These are phyloP conservation scores for Halictus ligatus DNA, from an alignment of 2,888 invertebrate species.

Conservation along the genomic window DNA sequence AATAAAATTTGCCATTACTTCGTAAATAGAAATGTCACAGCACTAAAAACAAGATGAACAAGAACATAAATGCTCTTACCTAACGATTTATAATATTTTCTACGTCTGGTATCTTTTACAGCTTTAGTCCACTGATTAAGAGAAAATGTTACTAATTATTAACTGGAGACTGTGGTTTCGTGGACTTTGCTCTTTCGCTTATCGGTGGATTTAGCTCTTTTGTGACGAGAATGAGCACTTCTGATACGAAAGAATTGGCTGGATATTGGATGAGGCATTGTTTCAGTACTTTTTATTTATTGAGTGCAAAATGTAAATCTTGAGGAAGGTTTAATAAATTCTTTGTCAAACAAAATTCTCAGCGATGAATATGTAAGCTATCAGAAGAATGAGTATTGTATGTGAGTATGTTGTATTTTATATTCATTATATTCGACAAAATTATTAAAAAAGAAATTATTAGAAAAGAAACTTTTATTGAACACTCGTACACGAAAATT, in stretches of 20 bases:
- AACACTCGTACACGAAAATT: not conserved
- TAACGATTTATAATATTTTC: not conserved
- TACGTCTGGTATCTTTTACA: not conserved
- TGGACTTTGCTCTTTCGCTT: not conserved
- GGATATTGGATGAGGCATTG: too few relatives aligned
- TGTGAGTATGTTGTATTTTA: too few relatives aligned
- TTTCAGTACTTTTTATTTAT: not conserved
- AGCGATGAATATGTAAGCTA: too few relatives aligned
- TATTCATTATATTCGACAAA: not conserved
- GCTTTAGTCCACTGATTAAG: not conserved
- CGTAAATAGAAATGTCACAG: not conserved
- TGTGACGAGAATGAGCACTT: not conserved
- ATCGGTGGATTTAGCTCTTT: not conserved
- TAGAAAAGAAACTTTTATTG: not conserved
- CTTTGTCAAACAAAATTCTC: too few relatives aligned
- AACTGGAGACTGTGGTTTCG: not conserved
- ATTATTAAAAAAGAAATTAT: not conserved
- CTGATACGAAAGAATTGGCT: too few relatives aligned
- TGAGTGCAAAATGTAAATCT: not conserved
- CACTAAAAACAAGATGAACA: not conserved
- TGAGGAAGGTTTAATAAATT: too few relatives aligned
- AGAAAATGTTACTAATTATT: not conserved
- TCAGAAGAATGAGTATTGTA: too few relatives aligned
- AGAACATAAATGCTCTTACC: not conserved
- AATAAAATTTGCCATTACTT: not conserved